phyloP scores from a whole-genome alignment of 2,113 vertebrate genomes.

The Burhinus bistriatus region DNA sequence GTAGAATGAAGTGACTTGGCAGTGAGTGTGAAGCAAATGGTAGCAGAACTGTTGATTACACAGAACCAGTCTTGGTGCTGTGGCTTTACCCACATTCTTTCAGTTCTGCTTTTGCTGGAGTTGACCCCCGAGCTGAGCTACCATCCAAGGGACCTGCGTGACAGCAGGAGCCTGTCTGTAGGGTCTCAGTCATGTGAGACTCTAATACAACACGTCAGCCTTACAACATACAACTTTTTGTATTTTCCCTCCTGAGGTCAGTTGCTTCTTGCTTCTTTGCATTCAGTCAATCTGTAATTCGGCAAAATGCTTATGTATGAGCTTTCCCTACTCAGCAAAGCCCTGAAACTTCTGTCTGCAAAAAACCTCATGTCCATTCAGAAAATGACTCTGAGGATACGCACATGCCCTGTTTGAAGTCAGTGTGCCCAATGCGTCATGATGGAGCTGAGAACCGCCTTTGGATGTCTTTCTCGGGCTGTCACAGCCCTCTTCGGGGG shows the following conservation, averaged over 20 bases:
- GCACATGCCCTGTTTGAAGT: not conserved
- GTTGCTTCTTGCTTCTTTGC: slow-evolving; percentile 3
- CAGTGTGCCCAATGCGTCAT: fast-evolving
- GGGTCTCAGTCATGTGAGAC: not conserved
- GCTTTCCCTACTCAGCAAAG: not conserved
- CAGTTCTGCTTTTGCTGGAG: not conserved
- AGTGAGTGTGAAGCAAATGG: not conserved
- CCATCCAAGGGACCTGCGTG: not conserved
- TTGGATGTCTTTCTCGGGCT: not conserved
- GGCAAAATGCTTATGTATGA: fast-evolving
- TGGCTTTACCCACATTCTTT: not conserved
- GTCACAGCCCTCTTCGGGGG: not conserved
- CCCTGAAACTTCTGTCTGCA: not conserved
- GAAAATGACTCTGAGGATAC: not conserved
- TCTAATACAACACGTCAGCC: not conserved
- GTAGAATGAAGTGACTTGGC: not conserved
- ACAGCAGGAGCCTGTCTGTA: not conserved
- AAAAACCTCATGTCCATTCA: not conserved
- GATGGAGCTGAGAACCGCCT: not conserved
- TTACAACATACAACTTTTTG: not conserved
- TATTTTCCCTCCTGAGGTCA: not conserved
- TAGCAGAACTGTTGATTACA: not conserved
- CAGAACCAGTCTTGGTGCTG: not conserved
- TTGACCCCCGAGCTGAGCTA: not conserved
- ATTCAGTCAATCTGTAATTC: not conserved